Base-by-base conservation (phyloP, 1,140 invertebrate genomes). In the Drosophila ficusphila region DNA sequence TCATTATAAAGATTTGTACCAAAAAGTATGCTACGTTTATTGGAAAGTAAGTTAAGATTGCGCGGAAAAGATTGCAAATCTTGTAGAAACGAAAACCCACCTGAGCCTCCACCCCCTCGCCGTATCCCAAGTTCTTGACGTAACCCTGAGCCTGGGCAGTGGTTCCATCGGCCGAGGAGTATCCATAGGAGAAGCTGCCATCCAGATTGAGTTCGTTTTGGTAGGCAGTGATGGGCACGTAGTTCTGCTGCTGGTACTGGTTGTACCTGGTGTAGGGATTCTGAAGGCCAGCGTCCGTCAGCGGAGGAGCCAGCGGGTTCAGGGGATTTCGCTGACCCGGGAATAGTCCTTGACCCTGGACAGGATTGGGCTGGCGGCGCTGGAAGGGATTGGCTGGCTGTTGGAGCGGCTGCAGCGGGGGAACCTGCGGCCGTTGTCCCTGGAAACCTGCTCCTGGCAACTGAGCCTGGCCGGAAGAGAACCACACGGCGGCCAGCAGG, bases 151-250 rank as follows among this genome's bases (percentile, higher is more conserved):
- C 94, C 70, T 94, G 92, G 4, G 92, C 94, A 25, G 92, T 92
- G 54, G 94, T 94, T 12, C 94, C 94, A 85, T 95, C 94, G 4
- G 92, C 94, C 19, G 94, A 93, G 33, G 94, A 88, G 73, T 95
- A 95, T 25, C 91, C 91, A 25, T 91, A 91, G 11, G 76, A 76
- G 48, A 91, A 91, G 69, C 94, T 95, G 31, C 93, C 94, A 64
- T 94, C 93, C 51, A 93, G 92, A 75, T 93, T 93, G 41, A 94
- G 92, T 69, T 94, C 93, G 56, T 94, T 93, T 49, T 93, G 93
- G 68, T 94, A 94, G 11, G 93, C 93, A 5, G 93, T 93, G 51
- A 94, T 94, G 11, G 93, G 92, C 12, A 93, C 89, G 56, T 83
- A 91, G 48, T 90, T 91, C 51, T 82, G 90, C 33, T 74, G 79